These are phyloP conservation scores for Setipinna tenuifilis DNA, from an alignment of 2,797 vertebrate species.

Conservation along the genomic window DNA sequence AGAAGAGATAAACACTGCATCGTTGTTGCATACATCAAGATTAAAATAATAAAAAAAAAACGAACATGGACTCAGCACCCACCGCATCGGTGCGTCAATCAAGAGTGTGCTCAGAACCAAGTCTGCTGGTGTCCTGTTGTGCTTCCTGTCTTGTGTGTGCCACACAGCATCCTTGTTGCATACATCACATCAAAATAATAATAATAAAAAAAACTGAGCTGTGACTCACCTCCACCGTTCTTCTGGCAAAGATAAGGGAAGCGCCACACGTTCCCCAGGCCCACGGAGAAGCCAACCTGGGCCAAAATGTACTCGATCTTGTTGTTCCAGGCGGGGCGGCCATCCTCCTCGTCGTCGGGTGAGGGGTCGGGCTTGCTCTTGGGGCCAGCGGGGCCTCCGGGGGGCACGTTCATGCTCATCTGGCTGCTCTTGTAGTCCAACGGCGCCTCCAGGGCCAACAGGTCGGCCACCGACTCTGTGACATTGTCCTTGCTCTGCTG, in stretches of 20 bases:
- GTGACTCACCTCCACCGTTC: constrained; percentile 91
- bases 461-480: constrained; percentile 95
- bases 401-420: constrained; percentile 84
- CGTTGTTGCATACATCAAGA: not conserved
- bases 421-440: constrained; percentile 94
- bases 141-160: no score
- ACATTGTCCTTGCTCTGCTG: constrained; percentile 95
- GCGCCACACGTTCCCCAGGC: constrained; percentile 96
- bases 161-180: constrained; percentile 9
- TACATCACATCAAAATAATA: not conserved
- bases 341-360: constrained; percentile 87
- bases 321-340: constrained; percentile 95
- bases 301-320: constrained; percentile 97
- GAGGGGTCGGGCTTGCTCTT: constrained; percentile 76
- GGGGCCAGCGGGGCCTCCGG: constrained; percentile 58
- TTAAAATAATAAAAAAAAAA: no score
- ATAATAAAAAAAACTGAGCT: not conserved
- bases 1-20: not conserved
- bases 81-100: no score
- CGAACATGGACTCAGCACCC: no score
- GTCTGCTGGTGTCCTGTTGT: no score
- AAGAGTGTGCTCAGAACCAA: no score
- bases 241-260: constrained; percentile 98
- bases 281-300: constrained; percentile 96
- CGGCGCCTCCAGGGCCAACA: constrained; percentile 92